Percentiles rank a stretch among this genome's conserved stretches.
phyloP scores from a whole-genome alignment of 2,888 invertebrate genomes.

The Drosophila austrosaltans region DNA sequence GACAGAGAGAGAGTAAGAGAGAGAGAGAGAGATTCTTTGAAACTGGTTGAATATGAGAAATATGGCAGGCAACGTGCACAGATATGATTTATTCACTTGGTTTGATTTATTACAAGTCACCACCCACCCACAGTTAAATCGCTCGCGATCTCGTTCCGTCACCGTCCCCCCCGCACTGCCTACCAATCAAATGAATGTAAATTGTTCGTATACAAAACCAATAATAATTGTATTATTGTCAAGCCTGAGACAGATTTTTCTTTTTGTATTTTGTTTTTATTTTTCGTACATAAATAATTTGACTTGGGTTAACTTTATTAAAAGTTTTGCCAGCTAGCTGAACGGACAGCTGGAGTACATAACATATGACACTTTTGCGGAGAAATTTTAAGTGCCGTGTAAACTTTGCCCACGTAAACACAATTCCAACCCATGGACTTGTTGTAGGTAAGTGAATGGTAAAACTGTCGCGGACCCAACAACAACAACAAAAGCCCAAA shows the following conservation, averaged over 20 bases:
- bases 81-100: conserved; percentile 81
- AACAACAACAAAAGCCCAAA: background rate
- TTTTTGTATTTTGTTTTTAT: conserved; percentile 29
- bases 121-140: conserved; percentile 1
- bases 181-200: conserved; percentile 51
- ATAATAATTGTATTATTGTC: conserved; percentile 73
- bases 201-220: conserved; percentile 71
- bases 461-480: conserved; percentile 11
- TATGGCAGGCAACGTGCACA: conserved; percentile 49
- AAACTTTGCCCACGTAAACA: conserved; percentile 17
- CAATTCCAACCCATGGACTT: conserved; percentile 6
- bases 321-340: conserved; percentile 39
- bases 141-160: background rate
- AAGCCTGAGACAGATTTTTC: conserved; percentile 32
- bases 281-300: conserved; percentile 67
- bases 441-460: conserved; percentile 7
- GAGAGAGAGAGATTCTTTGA: conserved; percentile 40
- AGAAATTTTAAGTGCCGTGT: conserved; percentile 18
- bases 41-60: conserved; percentile 2
- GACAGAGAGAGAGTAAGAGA: background rate
- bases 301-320: conserved; percentile 57
- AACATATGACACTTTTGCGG: conserved; percentile 32
- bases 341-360: conserved; percentile 23
- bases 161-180: background rate
- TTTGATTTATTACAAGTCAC: conserved; percentile 77